phyloP scores from a whole-genome alignment of 2,113 vertebrate species.

The Planiliza haematocheilus region DNA sequence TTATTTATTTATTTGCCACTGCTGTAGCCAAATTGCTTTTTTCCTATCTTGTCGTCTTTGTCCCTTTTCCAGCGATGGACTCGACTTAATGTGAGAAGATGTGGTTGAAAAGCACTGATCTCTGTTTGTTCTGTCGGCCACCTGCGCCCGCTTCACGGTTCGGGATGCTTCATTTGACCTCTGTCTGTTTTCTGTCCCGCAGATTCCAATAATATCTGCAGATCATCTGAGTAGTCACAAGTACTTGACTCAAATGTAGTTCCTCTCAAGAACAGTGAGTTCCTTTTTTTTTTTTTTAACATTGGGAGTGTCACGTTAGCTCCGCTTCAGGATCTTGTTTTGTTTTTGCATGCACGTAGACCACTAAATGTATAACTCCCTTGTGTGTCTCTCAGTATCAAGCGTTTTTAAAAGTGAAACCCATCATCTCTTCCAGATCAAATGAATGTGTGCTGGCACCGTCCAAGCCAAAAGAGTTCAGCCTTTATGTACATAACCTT shows the following conservation, averaged over 20 bases:
- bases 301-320: conserved; percentile 10
- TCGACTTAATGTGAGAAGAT: conserved; percentile 50
- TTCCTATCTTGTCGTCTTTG: conserved; percentile 21
- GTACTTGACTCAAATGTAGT: conserved; percentile 99
- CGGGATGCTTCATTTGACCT: conserved; percentile 56
- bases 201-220: conserved; percentile 99
- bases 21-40: conserved; percentile 51
- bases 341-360: not conserved
- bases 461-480: conserved; percentile 87
- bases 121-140: conserved; percentile 28
- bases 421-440: conserved; percentile 85
- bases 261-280: conserved; percentile 96
- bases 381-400: no score
- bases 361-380: not conserved
- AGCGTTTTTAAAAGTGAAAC: no score
- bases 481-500: conserved; percentile 94
- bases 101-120: conserved; percentile 51
- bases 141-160: not conserved
- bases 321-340: conserved; percentile 9
- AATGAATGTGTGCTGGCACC: conserved; percentile 89
- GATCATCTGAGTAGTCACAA: conserved; percentile 99
- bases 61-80: conserved; percentile 53
- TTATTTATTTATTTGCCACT: conserved; percentile 14
- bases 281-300: conserved; percentile 18
- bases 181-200: conserved; percentile 77